Conservation (phyloP, 1,140 invertebrate genomes). For the Drosophila prosaltans region DNA sequence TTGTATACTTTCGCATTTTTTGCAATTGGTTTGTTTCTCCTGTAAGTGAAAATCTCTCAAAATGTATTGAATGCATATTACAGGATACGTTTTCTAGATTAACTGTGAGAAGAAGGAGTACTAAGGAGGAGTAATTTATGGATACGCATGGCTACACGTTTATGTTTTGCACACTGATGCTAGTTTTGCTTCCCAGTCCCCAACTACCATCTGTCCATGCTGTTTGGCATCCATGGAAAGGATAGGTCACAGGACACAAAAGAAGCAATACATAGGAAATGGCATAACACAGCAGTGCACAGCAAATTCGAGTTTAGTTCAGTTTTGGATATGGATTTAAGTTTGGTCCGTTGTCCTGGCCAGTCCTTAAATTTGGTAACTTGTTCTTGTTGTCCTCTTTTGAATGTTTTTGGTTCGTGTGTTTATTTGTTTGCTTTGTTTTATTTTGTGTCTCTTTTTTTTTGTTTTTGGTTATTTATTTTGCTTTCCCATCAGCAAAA, state of each 20-base stretch:
- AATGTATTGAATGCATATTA: constrained; percentile 1
- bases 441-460: background rate
- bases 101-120: background rate
- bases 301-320: constrained; percentile 11
- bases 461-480: constrained; percentile 17
- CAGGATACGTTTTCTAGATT: background rate
- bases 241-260: background rate
- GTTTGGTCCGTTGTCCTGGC: background rate
- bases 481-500: constrained; percentile 41
- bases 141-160: constrained; percentile 54
- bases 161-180: constrained; percentile 9
- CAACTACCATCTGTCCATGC: constrained; percentile 3
- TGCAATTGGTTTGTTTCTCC: too few relatives aligned
- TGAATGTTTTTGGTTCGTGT: background rate
- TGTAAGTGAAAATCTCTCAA: too few relatives aligned
- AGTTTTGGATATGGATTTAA: background rate
- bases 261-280: background rate
- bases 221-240: background rate
- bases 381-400: constrained; percentile 5
- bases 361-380: constrained; percentile 22
- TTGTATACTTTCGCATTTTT: too few relatives aligned
- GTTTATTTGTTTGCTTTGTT: constrained; percentile 20
- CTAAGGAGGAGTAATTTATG: constrained; percentile 31
- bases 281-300: constrained; percentile 23
- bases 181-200: constrained; percentile 10